phyloP scores from a whole-genome alignment of 2,888 invertebrate genomes.

The Drosophila basisetae region DNA sequence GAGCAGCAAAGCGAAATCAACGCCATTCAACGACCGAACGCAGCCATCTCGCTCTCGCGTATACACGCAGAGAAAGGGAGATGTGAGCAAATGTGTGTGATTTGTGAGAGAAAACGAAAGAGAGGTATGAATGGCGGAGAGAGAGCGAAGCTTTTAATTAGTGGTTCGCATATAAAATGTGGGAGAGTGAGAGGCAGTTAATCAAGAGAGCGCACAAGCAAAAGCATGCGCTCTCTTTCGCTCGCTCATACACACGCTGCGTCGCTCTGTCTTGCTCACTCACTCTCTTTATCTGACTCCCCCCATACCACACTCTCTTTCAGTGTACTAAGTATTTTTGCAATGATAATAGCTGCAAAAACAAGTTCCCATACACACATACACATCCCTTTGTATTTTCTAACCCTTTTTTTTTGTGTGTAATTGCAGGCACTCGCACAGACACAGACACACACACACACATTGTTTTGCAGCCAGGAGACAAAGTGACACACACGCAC shows the following conservation, averaged over 20 bases:
- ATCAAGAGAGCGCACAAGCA: constrained; percentile 12
- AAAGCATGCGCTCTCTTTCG: background rate
- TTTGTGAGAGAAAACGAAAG: constrained; percentile 31
- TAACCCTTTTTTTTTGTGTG: constrained; percentile 42
- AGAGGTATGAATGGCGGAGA: constrained; percentile 14
- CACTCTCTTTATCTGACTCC: background rate
- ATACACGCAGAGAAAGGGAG: constrained; percentile 16
- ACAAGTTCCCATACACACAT: constrained; percentile 28
- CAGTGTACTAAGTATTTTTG: constrained; percentile 20
- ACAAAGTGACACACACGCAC: constrained; percentile 42
- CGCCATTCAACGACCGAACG: constrained; percentile 54
- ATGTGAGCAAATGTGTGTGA: background rate
- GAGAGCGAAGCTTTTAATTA: constrained; percentile 44
- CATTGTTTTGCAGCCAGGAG: constrained; percentile 38
- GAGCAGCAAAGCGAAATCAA: constrained; percentile 62
- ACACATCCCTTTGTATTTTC: constrained; percentile 17
- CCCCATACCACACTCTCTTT: background rate
- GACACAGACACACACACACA: constrained; percentile 15
- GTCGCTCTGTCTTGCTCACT: background rate
- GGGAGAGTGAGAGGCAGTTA: constrained; percentile 25
- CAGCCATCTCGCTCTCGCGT: constrained; percentile 63
- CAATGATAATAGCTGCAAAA: constrained; percentile 38
- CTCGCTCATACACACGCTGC: background rate
- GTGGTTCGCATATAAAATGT: constrained; percentile 12
- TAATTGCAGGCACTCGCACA: constrained; percentile 39